Conservation (phyloP, 64 coral and sea anemone species). For the Trachythela sp. region DNA sequence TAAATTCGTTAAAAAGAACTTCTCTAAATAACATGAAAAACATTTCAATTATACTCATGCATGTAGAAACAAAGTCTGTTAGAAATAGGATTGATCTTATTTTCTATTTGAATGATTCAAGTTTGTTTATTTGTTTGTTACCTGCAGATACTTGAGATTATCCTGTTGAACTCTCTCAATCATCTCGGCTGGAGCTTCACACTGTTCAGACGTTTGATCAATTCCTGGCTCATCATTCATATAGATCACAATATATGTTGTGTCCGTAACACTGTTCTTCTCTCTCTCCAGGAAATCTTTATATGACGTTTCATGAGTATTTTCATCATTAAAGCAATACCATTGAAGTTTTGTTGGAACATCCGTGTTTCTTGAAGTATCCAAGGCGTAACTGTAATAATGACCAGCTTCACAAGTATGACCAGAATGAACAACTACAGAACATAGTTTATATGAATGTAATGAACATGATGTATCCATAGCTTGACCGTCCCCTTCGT, state of each 20-base stretch:
- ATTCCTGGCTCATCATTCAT: background rate
- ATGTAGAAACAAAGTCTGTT: too few relatives aligned
- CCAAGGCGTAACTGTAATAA: slow-evolving; percentile 90
- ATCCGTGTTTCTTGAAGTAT: background rate
- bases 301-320: background rate
- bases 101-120: too few relatives aligned
- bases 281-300: background rate
- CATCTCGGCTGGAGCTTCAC: background rate
- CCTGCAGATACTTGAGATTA: background rate
- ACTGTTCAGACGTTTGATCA: background rate
- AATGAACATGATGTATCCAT: slow-evolving; percentile 24
- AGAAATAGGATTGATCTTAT: too few relatives aligned
- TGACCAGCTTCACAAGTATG: slow-evolving; percentile 90
- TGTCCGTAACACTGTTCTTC: background rate
- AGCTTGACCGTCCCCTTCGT: background rate
- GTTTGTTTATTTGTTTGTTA: background rate
- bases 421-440: slow-evolving; percentile 89
- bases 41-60: too few relatives aligned
- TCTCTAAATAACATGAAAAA: too few relatives aligned
- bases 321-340: slow-evolving; percentile 23
- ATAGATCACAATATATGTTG: slow-evolving; percentile 16
- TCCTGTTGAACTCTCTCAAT: background rate
- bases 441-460: slow-evolving; percentile 61
- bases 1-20: too few relatives aligned
- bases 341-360: background rate